These are phyloP conservation scores for Bombus balteatus DNA, from an alignment of 1,140 invertebrate species.

Conservation along the genomic window DNA sequence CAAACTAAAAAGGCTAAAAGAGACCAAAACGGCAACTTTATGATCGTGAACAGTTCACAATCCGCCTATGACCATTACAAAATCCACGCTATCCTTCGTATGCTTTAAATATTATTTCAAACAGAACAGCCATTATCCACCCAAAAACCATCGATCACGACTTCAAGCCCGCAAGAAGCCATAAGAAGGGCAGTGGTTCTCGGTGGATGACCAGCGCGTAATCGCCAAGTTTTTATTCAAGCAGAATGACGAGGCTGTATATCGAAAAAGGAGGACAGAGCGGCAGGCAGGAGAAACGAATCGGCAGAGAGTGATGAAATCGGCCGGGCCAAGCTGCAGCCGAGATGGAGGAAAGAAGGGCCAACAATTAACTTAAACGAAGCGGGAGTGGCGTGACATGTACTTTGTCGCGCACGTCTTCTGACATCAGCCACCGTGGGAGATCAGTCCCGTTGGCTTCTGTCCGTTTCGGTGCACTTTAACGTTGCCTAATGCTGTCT, in stretches of 20 bases:
- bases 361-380: conserved; percentile 78
- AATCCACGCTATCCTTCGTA: neutral
- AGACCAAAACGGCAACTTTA: neutral
- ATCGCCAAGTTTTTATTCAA: conserved; percentile 53
- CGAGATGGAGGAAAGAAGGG: conserved; percentile 51
- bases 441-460: conserved; percentile 46
- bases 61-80: neutral
- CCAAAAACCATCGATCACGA: conserved; percentile 22
- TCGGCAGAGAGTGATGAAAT: conserved; percentile 70
- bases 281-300: conserved; percentile 26
- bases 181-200: too few species aligned
- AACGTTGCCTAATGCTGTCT: neutral
- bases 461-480: neutral
- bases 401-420: conserved; percentile 78
- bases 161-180: neutral
- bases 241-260: conserved; percentile 56
- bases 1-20: neutral
- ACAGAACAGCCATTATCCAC: too few species aligned
- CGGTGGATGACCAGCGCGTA: neutral
- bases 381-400: conserved; percentile 80
- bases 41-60: too few species aligned
- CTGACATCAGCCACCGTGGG: conserved; percentile 75
- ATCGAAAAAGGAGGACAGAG: conserved; percentile 10
- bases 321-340: conserved; percentile 57
- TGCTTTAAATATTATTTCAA: too few species aligned